phyloP scores from a whole-genome alignment of 2,888 invertebrate species.

The Litoditis marina region DNA sequence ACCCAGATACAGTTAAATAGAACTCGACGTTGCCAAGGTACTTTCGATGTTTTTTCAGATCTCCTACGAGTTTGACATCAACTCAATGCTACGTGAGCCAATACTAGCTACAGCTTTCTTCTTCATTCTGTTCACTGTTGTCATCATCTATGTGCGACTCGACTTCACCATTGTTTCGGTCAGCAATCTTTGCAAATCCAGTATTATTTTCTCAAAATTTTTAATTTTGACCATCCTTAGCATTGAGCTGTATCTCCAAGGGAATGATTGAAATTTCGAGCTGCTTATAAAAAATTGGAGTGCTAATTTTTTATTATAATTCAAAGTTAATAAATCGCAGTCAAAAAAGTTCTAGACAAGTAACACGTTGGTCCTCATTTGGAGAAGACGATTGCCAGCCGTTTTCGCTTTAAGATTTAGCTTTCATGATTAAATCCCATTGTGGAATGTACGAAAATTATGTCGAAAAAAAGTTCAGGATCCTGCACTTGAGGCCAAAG shows the following conservation, averaged over 20 bases:
- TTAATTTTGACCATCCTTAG: neutral
- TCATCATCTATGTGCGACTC: conserved; percentile 87
- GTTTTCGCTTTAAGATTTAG: too few species aligned
- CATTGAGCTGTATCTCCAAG: neutral
- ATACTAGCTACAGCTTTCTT: conserved; percentile 82
- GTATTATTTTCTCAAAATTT: too few species aligned
- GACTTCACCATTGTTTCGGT: conserved; percentile 79
- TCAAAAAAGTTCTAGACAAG: too few species aligned
- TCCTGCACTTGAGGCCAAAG: conserved; percentile 55
- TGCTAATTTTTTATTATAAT: neutral
- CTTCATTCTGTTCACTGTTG: conserved; percentile 81
- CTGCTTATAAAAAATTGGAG: neutral
- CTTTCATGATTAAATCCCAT: neutral
- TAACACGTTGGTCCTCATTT: too few species aligned
- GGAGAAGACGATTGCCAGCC: too few species aligned
- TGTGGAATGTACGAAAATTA: too few species aligned
- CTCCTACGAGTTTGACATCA: conserved; percentile 80
- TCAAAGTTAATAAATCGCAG: too few species aligned
- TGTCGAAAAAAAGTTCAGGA: conserved; percentile 11
- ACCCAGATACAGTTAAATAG: too few species aligned
- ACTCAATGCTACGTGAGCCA: conserved; percentile 87
- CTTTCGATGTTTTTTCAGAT: conserved; percentile 65
- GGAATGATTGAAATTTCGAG: too few species aligned
- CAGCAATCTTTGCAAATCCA: neutral
- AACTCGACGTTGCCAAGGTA: neutral